Evolutionary conservation across 2,113 vertebrate species (phyloP).

Genomic region (Stigmatopora nigra): DNA sequence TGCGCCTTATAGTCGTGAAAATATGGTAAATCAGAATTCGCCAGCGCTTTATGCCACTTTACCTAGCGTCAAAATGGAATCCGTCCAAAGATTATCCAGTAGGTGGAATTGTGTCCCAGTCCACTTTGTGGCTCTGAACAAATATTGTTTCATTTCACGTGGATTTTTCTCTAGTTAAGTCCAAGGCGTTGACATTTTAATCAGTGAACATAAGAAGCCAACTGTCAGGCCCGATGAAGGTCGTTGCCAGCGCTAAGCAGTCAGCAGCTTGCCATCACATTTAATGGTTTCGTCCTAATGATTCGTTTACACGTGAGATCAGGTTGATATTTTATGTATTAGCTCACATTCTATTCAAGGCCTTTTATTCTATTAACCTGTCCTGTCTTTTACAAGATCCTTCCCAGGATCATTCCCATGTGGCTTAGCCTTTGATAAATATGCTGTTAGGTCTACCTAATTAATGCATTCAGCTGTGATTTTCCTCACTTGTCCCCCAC

Average conservation of each 20-base stretch:
- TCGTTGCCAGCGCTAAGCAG: constrained; percentile 35
- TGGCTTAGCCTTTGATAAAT: constrained; percentile 69
- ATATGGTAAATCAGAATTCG: constrained; percentile 56
- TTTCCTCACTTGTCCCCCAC: constrained; percentile 61
- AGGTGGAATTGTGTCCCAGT: background rate
- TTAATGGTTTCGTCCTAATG: constrained; percentile 50
- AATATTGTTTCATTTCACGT: constrained; percentile 48
- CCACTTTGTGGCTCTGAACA: constrained; percentile 33
- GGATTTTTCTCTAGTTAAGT: constrained; percentile 45
- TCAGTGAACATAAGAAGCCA: constrained; percentile 41
- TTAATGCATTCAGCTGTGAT: constrained; percentile 64
- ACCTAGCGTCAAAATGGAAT: background rate
- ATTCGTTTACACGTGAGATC: constrained; percentile 59
- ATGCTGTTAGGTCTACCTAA: constrained; percentile 68
- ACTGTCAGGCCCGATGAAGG: constrained; percentile 48
- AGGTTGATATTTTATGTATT: constrained; percentile 60
- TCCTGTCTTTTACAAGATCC: constrained; percentile 56
- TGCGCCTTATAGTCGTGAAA: too few species aligned
- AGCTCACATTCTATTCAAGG: constrained; percentile 52
- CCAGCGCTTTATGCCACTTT: constrained; percentile 34
- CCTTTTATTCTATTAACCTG: constrained; percentile 67
- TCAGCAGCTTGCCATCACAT: constrained; percentile 33
- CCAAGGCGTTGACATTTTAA: constrained; percentile 54
- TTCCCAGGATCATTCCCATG: constrained; percentile 56
- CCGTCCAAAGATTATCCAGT: background rate